Percentiles rank a stretch among this genome's conserved stretches.
Evolutionary conservation across 2,797 vertebrate genomes (phyloP).

Genomic region (Buceros bicornis): DNA sequence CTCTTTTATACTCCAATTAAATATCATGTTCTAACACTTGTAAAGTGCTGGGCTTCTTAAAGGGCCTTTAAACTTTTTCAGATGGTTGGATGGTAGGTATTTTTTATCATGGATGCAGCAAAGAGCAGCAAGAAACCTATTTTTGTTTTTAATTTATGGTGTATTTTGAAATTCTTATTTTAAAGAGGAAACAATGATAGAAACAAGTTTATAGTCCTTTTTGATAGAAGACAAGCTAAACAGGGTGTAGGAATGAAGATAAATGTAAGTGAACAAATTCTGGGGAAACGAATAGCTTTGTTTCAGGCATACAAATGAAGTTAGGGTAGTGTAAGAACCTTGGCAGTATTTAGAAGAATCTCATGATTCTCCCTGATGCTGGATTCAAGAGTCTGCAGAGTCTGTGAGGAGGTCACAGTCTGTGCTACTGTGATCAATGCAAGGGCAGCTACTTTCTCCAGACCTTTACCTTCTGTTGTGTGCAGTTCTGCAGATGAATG

Average conservation of each 20-base stretch:
- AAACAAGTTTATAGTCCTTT: background rate
- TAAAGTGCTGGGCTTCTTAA: background rate
- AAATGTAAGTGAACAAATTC: background rate
- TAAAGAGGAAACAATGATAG: background rate
- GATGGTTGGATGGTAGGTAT: background rate
- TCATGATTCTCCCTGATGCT: background rate
- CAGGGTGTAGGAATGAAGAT: background rate
- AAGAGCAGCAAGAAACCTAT: background rate
- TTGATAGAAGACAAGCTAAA: background rate
- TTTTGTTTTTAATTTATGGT: background rate
- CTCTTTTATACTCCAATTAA: background rate
- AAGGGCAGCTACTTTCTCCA: background rate
- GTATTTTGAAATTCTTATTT: background rate
- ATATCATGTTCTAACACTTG: background rate
- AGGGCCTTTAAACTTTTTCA: background rate
- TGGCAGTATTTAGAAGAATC: background rate
- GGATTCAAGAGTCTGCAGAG: background rate
- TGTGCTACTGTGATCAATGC: rapidly evolving
- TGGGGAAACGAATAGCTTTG: background rate
- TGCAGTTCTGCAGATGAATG: background rate
- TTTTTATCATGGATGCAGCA: background rate
- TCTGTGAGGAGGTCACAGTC: background rate
- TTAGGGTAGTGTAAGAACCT: background rate
- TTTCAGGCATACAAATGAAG: background rate
- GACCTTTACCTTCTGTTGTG: background rate